Evolutionary conservation across 1,140 invertebrate genomes (phyloP).

Genomic region (Megalopta genalis): DNA sequence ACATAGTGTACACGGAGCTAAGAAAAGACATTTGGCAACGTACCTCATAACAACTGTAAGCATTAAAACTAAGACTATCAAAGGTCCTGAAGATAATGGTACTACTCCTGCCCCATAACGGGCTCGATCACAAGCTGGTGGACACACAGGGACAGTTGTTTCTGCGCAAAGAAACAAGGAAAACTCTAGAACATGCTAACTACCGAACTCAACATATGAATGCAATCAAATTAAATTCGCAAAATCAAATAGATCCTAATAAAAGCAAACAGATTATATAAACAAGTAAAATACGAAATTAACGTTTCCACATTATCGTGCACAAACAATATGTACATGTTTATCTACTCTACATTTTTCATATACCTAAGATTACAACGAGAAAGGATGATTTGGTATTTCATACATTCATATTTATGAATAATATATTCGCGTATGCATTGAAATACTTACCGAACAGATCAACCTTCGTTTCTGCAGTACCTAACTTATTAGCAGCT

Average conservation of each 20-base stretch:
- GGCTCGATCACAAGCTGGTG: constrained; percentile 92
- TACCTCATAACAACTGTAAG: constrained; percentile 75
- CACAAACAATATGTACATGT: constrained; percentile 22
- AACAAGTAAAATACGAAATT: constrained; percentile 1
- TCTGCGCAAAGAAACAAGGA: constrained; percentile 83
- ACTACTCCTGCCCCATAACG: constrained; percentile 82
- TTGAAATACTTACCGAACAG: constrained; percentile 87
- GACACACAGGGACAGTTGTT: constrained; percentile 94
- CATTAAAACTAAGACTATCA: constrained; percentile 77
- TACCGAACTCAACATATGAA: constrained; percentile 48
- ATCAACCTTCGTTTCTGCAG: constrained; percentile 87
- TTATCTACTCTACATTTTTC: constrained; percentile 1
- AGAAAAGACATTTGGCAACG: constrained; percentile 46
- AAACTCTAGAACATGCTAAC: constrained; percentile 76
- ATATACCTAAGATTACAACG: constrained; percentile 1
- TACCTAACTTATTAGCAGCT: constrained; percentile 93
- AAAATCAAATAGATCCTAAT: neutral
- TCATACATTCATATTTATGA: neutral
- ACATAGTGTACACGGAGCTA: constrained; percentile 27
- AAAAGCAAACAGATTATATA: neutral
- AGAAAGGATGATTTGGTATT: neutral
- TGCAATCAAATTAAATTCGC: constrained; percentile 5
- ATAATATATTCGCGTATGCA: neutral
- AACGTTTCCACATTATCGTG: constrained; percentile 25
- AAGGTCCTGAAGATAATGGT: constrained; percentile 73